Conservation (phyloP, 2,113 vertebrate genomes). For the Brevimyrus niger region DNA sequence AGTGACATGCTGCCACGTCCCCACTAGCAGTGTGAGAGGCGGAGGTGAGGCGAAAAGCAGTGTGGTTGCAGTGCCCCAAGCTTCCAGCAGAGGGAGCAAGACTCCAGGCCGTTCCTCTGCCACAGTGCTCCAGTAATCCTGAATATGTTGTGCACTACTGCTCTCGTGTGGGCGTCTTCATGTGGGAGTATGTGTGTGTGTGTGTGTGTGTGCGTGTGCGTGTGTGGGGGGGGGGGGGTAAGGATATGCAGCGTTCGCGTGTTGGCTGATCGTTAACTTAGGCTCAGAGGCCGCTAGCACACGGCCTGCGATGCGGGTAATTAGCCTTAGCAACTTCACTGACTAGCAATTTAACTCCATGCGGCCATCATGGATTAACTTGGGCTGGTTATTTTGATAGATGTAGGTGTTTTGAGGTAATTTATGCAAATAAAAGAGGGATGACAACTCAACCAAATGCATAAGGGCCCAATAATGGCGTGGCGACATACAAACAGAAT, state of each 20-base stretch:
- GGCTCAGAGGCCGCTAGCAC: neutral
- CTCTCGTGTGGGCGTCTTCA: neutral
- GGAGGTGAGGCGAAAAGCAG: neutral
- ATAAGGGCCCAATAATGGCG: constrained; percentile 31
- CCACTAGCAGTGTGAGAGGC: neutral
- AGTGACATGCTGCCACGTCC: neutral
- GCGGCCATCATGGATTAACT: neutral
- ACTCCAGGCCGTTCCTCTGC: constrained; percentile 31
- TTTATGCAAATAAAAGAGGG: constrained; percentile 15
- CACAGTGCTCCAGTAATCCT: neutral
- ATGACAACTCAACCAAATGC: constrained; percentile 25
- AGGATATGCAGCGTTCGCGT: neutral
- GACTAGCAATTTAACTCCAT: neutral
- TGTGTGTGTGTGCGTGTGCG: too few relatives aligned
- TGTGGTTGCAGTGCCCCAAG: neutral
- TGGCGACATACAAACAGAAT: constrained; percentile 30
- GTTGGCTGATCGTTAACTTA: neutral
- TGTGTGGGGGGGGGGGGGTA: neutral
- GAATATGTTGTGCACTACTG: neutral
- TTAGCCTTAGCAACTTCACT: neutral
- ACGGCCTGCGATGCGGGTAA: neutral
- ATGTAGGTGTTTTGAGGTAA: constrained; percentile 10
- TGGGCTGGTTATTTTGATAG: constrained; percentile 18
- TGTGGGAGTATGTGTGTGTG: neutral
- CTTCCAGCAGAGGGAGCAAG: constrained; percentile 57